phyloP scores from a whole-genome alignment of 2,888 invertebrate species.

The Griposia aprilina region DNA sequence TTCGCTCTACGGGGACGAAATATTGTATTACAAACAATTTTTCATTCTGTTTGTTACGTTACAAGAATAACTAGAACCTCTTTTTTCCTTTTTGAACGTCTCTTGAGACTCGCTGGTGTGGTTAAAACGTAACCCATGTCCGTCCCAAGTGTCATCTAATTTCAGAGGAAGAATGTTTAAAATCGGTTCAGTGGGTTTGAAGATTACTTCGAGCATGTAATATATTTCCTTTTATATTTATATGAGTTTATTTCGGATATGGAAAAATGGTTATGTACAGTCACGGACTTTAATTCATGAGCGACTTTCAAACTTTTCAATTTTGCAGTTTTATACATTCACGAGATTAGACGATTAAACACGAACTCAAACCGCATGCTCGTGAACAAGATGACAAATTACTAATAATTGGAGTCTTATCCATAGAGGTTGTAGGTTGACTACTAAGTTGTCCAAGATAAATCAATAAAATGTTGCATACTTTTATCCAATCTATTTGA shows the following conservation, averaged over 20 bases:
- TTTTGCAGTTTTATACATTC: no score
- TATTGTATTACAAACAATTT: constrained; percentile 32
- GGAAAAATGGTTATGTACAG: neutral
- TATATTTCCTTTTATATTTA: constrained; percentile 28
- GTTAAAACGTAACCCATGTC: constrained; percentile 55
- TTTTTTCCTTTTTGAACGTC: constrained; percentile 24
- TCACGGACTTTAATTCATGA: no score
- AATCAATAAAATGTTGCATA: no score
- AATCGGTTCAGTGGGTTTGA: constrained; percentile 46
- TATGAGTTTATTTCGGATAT: neutral
- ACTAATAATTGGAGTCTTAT: no score
- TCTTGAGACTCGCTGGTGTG: constrained; percentile 22
- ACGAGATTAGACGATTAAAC: no score
- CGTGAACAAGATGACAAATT: no score
- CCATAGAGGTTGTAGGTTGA: no score
- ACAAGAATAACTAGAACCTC: constrained; percentile 27
- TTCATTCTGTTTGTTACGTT: constrained; percentile 32
- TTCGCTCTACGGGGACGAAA: no score
- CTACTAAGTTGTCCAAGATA: no score
- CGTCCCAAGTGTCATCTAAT: constrained; percentile 38
- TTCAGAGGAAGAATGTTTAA: constrained; percentile 34
- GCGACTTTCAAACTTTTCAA: no score
- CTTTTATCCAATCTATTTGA: no score
- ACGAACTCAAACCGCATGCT: no score
- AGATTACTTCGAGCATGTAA: constrained; percentile 38